Conservation (phyloP, 2,888 invertebrate genomes). For the Rhodophaea formosa region DNA sequence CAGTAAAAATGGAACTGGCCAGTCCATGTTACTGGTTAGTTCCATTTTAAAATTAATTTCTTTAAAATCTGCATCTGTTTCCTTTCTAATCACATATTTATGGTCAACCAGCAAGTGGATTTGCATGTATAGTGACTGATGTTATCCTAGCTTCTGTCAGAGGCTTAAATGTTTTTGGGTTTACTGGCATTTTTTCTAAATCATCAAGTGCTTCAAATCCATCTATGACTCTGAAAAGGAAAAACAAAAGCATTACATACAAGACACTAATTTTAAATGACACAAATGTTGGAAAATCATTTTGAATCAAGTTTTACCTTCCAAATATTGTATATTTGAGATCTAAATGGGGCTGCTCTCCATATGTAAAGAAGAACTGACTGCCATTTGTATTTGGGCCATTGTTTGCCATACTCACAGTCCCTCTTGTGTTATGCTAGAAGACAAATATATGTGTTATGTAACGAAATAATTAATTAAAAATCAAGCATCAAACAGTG, state of each 20-base stretch:
- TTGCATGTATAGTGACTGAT: constrained; percentile 97
- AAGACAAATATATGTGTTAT: constrained; percentile 30
- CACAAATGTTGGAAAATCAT: too few species aligned
- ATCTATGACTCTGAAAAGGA: constrained; percentile 93
- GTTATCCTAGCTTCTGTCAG: constrained; percentile 92
- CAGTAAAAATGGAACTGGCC: too few species aligned
- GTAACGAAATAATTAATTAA: not conserved
- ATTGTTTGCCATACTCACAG: constrained; percentile 98
- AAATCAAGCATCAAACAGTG: not conserved
- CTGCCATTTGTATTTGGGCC: constrained; percentile 98
- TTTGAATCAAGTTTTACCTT: constrained; percentile 82
- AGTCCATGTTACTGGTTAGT: too few species aligned
- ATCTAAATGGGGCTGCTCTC: constrained; percentile 96
- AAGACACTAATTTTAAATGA: too few species aligned
- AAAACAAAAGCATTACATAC: not conserved
- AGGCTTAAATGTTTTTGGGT: constrained; percentile 95
- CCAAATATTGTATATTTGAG: constrained; percentile 98
- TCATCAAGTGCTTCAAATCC: constrained; percentile 98
- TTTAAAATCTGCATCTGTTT: too few species aligned
- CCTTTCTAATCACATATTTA: not conserved
- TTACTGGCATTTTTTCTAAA: constrained; percentile 96
- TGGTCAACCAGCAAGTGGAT: constrained; percentile 91
- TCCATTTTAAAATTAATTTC: too few species aligned
- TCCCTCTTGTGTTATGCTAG: constrained; percentile 92
- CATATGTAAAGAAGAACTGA: constrained; percentile 98